These are phyloP conservation scores for Nipponia nippon DNA, from an alignment of 2,113 vertebrate genomes.

Conservation along the genomic window DNA sequence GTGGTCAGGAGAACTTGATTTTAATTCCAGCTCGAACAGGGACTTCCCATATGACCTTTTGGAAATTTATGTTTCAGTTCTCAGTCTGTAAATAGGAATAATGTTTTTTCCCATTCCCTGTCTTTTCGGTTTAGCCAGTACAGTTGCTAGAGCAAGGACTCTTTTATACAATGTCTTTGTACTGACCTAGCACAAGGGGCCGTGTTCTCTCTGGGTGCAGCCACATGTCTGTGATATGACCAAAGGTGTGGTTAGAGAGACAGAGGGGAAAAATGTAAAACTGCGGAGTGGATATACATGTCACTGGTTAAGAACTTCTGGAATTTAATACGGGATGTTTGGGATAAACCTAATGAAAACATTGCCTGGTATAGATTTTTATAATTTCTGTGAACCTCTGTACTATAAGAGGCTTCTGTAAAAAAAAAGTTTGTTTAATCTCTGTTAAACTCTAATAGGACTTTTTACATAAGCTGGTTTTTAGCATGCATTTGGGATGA, in stretches of 20 bases:
- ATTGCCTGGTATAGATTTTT: background rate
- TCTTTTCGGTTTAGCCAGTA: background rate
- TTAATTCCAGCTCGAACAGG: background rate
- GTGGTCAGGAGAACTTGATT: background rate
- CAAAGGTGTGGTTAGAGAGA: background rate
- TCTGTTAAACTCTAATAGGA: background rate
- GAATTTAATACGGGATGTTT: background rate
- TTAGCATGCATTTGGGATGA: slow-evolving; percentile 45
- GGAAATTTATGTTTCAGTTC: background rate
- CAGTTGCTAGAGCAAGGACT: background rate
- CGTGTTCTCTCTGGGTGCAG: background rate
- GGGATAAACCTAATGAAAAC: slow-evolving; percentile 13
- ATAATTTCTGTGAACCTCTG: background rate
- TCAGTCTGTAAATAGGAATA: background rate
- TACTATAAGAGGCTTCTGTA: background rate
- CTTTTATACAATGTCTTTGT: background rate
- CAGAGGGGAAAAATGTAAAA: background rate
- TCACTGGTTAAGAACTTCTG: background rate
- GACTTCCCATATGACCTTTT: background rate
- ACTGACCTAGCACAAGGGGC: background rate
- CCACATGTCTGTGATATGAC: background rate
- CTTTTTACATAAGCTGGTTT: slow-evolving; percentile 5
- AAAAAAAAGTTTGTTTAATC: slow-evolving; percentile 6
- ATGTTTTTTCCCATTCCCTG: background rate
- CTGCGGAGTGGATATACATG: background rate